Evolutionary conservation across 92 coral and sea anemone species (phyloP), one percentile per base, ranked within the genome.

Genomic region (Chrysogorgia sp.): DNA sequence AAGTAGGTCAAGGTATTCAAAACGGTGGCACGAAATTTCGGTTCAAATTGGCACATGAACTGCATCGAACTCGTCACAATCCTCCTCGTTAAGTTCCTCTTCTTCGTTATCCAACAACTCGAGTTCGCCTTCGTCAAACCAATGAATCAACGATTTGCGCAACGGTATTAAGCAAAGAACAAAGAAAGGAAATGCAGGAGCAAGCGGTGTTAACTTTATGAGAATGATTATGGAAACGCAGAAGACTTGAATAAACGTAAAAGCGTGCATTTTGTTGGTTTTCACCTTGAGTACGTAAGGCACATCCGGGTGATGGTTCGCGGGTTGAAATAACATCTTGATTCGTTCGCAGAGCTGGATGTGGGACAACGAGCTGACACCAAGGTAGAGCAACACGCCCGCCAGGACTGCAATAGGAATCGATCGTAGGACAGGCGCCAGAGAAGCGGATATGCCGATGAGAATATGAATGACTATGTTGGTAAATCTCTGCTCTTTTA

Each of bases 341-440:
- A 90, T 76, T 30, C 99, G 90, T 63, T 96, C 92, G 26, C 88
- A 84, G 58, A 96, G 86, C 86, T 96, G 96, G 22, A 96, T 82
- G 53, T 96, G 99, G 0, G 99, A 96, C 56, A 96, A 49, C 2
- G 99, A 92, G 20, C 92, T 83, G 50, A 92, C 90, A 7, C 99
- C 99, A 5, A 96, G 90, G 86, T 89, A 92, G 35, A 96, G 82
- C 60, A 96, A 88, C 64, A 96, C 99, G 1, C 99, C 99, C 31
- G 92, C 92, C 0, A 96, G 82, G 23, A 96, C 99, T 1, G 97
- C 87, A 58, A 96, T 87, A 2, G 99, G 99, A 10, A 92, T 92
- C 28, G 83, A 89, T 9, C 96, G 92, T 33, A 96, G 82, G 0
- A 86, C 97, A 1, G 99, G 99, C 0, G 92, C 83, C 30, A 92